Evolutionary conservation across 1,140 invertebrate species (phyloP), one percentile per base, ranked within the genome.

Genomic region (Pseudomyrmex flavicornis): DNA sequence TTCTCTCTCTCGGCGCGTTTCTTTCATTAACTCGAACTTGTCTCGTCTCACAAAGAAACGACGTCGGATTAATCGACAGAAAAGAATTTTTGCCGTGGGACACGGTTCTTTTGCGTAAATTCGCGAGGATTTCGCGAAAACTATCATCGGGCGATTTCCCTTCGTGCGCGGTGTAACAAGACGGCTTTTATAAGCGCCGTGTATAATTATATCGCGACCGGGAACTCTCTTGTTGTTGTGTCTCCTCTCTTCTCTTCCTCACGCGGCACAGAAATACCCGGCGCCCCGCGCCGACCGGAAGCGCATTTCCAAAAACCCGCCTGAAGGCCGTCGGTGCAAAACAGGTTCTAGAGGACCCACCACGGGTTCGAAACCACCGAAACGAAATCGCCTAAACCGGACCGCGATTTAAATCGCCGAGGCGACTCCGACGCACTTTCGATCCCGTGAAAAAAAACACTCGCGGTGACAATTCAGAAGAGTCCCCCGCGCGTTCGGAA

Each of bases 251-350:
- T 54, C 35, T 20, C 8, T 22, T n/a, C 20, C 13, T 70, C 66
- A 50, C 44, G 54, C 48, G 48, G 48, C 8, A 70, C 66, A 80
- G 54, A 80, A 70, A 80, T 70, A 79, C 66, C 70, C 66, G 52
- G 54, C 76, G 52, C 44, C 5, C 65, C 52, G 48, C 61, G 35
- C 54, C 20, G 75, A 80, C 76, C 76, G 76, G 76, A 80, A 80
- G 76, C 76, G 76, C 76, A 80, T 80, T 80, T 80, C 66, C 76
- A 80, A 80, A 80, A 80, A 80, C 54, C n/a, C 76, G 20, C 35
- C 66, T 80, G 76, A 80, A 80, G 76, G 76, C 76, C 76, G 66
- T 70, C 76, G 66, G 50, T 35, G 50, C 44, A 61, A 75, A 80
- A 80, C 76, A 80, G 76, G 76, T 80, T 80, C 66, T 20, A 20